These are phyloP conservation scores for Pogonocichla stellata DNA, from an alignment of 2,113 vertebrate species.

Conservation along the genomic window DNA sequence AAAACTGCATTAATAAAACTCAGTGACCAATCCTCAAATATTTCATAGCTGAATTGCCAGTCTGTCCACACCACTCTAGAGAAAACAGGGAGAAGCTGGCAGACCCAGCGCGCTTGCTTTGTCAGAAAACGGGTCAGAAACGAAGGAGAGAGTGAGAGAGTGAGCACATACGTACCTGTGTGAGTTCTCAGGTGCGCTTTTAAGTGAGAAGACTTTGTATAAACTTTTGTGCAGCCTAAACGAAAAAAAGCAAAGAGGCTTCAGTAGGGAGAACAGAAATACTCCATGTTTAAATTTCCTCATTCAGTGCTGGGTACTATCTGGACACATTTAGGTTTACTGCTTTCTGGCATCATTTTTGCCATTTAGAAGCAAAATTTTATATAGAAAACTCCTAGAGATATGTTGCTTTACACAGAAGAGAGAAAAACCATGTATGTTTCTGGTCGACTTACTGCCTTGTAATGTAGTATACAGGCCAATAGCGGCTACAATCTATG, in stretches of 20 bases:
- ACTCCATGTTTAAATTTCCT: not conserved
- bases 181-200: slow-evolving; percentile 97
- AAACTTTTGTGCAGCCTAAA: slow-evolving; percentile 94
- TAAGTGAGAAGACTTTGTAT: slow-evolving; percentile 97
- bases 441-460: not conserved
- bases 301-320: not conserved
- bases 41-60: slow-evolving; percentile 28
- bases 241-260: slow-evolving; percentile 10
- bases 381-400: not conserved
- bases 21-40: not conserved
- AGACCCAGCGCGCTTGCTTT: slow-evolving; percentile 28
- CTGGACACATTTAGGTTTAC: not conserved
- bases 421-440: not conserved
- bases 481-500: not conserved
- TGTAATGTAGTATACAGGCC: not conserved
- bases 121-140: slow-evolving; percentile 50
- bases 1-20: not conserved
- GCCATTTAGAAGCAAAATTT: not conserved
- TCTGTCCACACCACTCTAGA: not conserved
- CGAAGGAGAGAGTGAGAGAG: not conserved
- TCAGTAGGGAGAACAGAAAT: not conserved
- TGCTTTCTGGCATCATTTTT: not conserved
- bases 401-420: not conserved
- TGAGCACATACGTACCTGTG: slow-evolving; percentile 89
- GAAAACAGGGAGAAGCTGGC: slow-evolving; percentile 47